phyloP scores from a whole-genome alignment of 2,888 invertebrate species.

The Incurvaria masculella region DNA sequence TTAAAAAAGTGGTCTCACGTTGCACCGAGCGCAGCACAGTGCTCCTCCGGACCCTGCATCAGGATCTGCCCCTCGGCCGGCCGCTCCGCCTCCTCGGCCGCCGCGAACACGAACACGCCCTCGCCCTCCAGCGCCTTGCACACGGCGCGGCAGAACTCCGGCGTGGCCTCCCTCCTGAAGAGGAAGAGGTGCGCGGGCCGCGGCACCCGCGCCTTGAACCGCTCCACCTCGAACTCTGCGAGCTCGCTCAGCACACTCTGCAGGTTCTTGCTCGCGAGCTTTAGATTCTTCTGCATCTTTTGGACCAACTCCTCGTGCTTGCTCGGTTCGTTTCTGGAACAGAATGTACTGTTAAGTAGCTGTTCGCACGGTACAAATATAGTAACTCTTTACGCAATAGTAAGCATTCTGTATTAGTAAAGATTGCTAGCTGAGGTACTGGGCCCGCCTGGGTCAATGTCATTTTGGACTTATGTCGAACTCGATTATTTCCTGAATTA shows the following conservation, averaged over 20 bases:
- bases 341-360: no score
- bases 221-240: slow-evolving; percentile 65
- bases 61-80: slow-evolving; percentile 54
- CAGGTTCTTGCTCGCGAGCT: slow-evolving; percentile 61
- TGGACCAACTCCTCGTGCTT: slow-evolving; percentile 70
- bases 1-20: neutral
- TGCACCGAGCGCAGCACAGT: slow-evolving; percentile 49
- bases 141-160: slow-evolving; percentile 70
- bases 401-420: no score
- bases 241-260: slow-evolving; percentile 65
- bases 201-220: slow-evolving; percentile 45
- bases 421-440: no score
- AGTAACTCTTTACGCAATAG: no score
- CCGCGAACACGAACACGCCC: slow-evolving; percentile 63
- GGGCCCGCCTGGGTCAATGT: no score
- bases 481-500: no score
- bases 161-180: slow-evolving; percentile 72
- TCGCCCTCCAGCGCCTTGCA: slow-evolving; percentile 60
- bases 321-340: slow-evolving; percentile 63
- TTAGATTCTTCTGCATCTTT: slow-evolving; percentile 69
- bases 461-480: no score
- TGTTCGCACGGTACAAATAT: no score
- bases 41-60: slow-evolving; percentile 52
- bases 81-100: slow-evolving; percentile 67
- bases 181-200: slow-evolving; percentile 56